These are phyloP conservation scores for Silurus lanzhouensis DNA, from an alignment of 2,797 vertebrate species.

Conservation along the genomic window DNA sequence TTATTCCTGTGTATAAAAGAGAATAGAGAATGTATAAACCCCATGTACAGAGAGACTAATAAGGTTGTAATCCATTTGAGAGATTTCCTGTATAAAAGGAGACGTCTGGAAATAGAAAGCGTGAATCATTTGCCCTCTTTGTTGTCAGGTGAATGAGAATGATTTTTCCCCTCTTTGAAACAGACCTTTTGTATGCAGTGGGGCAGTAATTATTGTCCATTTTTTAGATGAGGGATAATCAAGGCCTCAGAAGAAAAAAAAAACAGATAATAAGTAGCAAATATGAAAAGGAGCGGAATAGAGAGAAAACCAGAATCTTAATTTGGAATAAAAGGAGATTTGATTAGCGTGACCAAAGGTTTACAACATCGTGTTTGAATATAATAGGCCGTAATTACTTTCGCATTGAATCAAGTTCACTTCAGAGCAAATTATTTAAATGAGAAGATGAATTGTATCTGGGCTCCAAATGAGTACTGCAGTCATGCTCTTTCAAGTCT, in stretches of 20 bases:
- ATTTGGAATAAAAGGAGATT: conserved; percentile 73
- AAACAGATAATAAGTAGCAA: conserved; percentile 75
- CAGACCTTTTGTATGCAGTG: conserved; percentile 71
- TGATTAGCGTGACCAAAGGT: conserved; percentile 77
- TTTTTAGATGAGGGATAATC: conserved; percentile 74
- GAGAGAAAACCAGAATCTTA: conserved; percentile 69
- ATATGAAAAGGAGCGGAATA: conserved; percentile 73
- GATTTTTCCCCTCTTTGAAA: conserved; percentile 65
- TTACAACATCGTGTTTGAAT: conserved; percentile 79
- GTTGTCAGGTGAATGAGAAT: conserved; percentile 75
- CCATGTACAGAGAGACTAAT: conserved; percentile 62
- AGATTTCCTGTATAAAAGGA: conserved; percentile 64
- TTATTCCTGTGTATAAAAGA: conserved; percentile 1
- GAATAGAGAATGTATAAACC: background rate
- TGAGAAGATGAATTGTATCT: conserved; percentile 72
- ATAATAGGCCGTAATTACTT: conserved; percentile 79
- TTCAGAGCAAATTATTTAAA: conserved; percentile 73
- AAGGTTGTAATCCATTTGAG: conserved; percentile 66
- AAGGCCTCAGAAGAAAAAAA: conserved; percentile 74
- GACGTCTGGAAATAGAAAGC: conserved; percentile 63
- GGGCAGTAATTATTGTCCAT: conserved; percentile 80
- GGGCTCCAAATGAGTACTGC: conserved; percentile 63
- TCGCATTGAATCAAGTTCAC: conserved; percentile 72
- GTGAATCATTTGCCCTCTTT: conserved; percentile 72
- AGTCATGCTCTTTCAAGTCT: conserved; percentile 59